A percentile compares a stretch with the other conserved stretches of the same genome.
phyloP scores from a whole-genome alignment of 2,888 invertebrate species.

The Drosophila dives region DNA sequence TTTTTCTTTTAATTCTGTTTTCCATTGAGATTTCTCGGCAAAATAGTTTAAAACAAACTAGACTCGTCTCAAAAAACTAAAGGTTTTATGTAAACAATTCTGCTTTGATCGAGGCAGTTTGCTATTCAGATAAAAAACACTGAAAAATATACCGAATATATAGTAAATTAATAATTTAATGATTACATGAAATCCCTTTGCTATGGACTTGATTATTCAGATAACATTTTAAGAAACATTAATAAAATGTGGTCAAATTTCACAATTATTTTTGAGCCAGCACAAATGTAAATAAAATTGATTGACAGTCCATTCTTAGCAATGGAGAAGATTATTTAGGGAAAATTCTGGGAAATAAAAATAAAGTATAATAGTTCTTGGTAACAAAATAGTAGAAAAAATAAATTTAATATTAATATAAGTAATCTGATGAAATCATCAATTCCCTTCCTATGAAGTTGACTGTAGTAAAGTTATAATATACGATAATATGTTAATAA shows the following conservation, averaged over 20 bases:
- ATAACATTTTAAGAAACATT: neutral
- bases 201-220: neutral
- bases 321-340: neutral
- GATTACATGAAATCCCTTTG: neutral
- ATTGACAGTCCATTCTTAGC: too few relatives aligned
- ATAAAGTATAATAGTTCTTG: neutral
- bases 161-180: neutral
- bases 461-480: neutral
- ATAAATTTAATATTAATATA: too few relatives aligned
- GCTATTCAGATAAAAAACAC: neutral
- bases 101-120: conserved; percentile 8
- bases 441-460: neutral
- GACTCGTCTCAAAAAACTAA: conserved; percentile 16
- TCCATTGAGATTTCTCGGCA: conserved; percentile 42
- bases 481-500: too few relatives aligned
- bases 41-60: conserved; percentile 24
- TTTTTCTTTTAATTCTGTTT: neutral
- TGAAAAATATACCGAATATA: neutral
- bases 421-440: neutral
- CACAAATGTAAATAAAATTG: too few relatives aligned
- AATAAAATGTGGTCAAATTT: too few relatives aligned
- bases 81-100: conserved; percentile 28
- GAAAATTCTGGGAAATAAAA: neutral
- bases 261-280: too few relatives aligned
- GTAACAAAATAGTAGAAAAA: too few relatives aligned